Evolutionary conservation across 2,797 vertebrate species (phyloP).

Genomic region (Lateolabrax maculatus): DNA sequence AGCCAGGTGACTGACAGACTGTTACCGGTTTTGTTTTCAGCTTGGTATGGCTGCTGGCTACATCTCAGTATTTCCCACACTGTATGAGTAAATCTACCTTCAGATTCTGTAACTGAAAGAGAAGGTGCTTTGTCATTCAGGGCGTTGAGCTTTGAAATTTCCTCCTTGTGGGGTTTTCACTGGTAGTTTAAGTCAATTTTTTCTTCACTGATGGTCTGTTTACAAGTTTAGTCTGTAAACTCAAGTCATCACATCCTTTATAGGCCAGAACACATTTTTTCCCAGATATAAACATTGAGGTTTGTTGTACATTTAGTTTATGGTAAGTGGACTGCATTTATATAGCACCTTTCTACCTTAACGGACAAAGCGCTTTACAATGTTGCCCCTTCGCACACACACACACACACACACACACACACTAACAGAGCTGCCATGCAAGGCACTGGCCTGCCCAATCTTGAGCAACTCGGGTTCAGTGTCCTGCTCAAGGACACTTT

Average conservation of each 20-base stretch:
- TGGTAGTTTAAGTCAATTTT: not conserved
- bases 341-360: too few relatives aligned
- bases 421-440: too few relatives aligned
- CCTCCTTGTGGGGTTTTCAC: not conserved
- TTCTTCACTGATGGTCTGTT: not conserved
- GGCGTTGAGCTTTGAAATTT: not conserved
- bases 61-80: conserved; percentile 32
- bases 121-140: conserved; percentile 2
- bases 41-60: conserved; percentile 9
- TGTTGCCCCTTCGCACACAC: too few relatives aligned
- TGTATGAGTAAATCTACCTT: conserved; percentile 8
- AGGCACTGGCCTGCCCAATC: too few relatives aligned
- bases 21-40: conserved; percentile 25
- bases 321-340: too few relatives aligned
- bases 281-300: not conserved
- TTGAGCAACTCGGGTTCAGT: too few relatives aligned
- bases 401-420: too few relatives aligned
- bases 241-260: not conserved
- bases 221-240: not conserved
- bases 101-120: not conserved
- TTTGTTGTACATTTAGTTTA: too few relatives aligned
- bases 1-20: conserved; percentile 24
- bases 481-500: too few relatives aligned
- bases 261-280: not conserved
- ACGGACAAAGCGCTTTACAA: too few relatives aligned